A percentile compares a stretch with the other conserved stretches of the same genome.
phyloP scores from a whole-genome alignment of 2,888 invertebrate species.

The Chesias legatella region DNA sequence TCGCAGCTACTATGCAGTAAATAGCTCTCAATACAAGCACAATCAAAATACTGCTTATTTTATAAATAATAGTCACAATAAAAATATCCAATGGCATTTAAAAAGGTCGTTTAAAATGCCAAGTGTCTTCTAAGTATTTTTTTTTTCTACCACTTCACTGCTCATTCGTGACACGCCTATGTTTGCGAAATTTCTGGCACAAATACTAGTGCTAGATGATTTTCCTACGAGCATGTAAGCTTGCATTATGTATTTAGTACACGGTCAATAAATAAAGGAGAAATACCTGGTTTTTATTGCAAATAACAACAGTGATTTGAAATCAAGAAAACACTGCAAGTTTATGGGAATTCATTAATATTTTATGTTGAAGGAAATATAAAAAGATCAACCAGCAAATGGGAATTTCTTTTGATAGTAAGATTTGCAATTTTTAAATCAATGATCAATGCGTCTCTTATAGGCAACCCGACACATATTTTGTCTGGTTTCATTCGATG shows the following conservation, averaged over 20 bases:
- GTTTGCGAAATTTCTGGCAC: constrained; percentile 29
- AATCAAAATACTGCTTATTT: too few relatives aligned
- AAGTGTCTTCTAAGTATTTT: constrained; percentile 29
- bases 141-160: constrained; percentile 39
- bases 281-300: constrained; percentile 11
- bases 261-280: constrained; percentile 19
- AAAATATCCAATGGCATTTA: constrained; percentile 20
- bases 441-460: too few relatives aligned
- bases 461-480: too few relatives aligned
- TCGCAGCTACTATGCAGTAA: too few relatives aligned
- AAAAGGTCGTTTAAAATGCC: constrained; percentile 42
- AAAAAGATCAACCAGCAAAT: background rate
- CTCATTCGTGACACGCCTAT: constrained; percentile 27
- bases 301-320: constrained; percentile 4
- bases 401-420: too few relatives aligned
- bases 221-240: constrained; percentile 18
- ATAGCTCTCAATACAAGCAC: too few relatives aligned
- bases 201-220: constrained; percentile 1
- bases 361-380: constrained; percentile 1
- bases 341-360: constrained; percentile 8
- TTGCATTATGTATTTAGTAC: constrained; percentile 23
- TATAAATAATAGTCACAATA: too few relatives aligned
- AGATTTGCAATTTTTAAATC: too few relatives aligned
- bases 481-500: too few relatives aligned
- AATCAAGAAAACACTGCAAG: constrained; percentile 4